Conservation (phyloP, 2,113 vertebrate species). For the Dunckerocampus dactyliophorus region DNA sequence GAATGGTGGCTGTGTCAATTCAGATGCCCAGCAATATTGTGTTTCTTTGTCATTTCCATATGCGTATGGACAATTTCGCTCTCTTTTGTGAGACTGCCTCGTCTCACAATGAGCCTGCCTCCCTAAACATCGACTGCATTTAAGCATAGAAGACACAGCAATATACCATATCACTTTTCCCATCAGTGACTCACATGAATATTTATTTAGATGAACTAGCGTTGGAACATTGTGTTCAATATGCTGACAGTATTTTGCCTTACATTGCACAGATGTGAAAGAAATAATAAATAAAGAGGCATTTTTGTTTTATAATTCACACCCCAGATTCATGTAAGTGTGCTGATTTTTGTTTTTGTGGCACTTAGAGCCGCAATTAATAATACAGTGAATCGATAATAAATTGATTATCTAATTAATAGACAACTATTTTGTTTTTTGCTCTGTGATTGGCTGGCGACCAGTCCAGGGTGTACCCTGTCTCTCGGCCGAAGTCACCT, state of each 20-base stretch:
- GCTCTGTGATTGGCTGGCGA: no score
- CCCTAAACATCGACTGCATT: neutral
- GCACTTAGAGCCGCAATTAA: no score
- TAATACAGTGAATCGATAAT: no score
- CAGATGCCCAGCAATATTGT: slow-evolving; percentile 35
- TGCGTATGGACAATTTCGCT: slow-evolving; percentile 5
- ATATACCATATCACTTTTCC: neutral
- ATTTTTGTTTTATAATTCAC: neutral
- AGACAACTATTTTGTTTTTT: no score
- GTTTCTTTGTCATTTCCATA: slow-evolving; percentile 32
- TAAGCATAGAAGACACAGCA: neutral
- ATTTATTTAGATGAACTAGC: neutral
- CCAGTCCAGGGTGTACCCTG: no score
- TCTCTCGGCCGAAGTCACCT: no score
- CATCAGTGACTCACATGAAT: neutral
- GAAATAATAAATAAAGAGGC: neutral
- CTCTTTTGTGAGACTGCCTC: neutral
- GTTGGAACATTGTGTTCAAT: neutral
- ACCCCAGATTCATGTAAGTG: no score
- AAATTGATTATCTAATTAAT: no score
- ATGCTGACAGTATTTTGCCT: neutral
- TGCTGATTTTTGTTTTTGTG: no score
- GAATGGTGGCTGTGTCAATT: slow-evolving; percentile 40
- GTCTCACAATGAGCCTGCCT: neutral
- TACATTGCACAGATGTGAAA: neutral